Evolutionary conservation across 2,888 invertebrate genomes (phyloP).

Genomic region (Macrosoma leucophasiata): DNA sequence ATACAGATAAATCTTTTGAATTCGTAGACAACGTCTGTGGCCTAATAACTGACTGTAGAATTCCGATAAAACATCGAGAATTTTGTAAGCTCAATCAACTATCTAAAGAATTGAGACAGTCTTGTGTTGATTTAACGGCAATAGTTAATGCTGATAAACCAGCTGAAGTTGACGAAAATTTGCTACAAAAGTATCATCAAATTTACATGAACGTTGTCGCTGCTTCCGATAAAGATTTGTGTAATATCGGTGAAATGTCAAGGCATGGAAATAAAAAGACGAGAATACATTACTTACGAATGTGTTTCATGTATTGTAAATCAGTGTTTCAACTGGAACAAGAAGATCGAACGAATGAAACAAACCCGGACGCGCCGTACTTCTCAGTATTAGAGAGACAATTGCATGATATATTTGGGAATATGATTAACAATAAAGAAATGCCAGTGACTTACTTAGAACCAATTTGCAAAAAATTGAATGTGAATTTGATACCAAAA

Average conservation of each 20-base stretch:
- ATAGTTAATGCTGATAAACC: slow-evolving; percentile 40
- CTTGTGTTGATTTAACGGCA: slow-evolving; percentile 65
- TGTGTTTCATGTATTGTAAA: slow-evolving; percentile 76
- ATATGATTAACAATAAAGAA: slow-evolving; percentile 80
- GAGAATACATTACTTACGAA: slow-evolving; percentile 65
- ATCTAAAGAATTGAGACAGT: slow-evolving; percentile 60
- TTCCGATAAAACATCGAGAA: slow-evolving; percentile 67
- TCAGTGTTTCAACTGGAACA: slow-evolving; percentile 70
- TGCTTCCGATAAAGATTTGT: slow-evolving; percentile 64
- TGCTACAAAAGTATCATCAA: slow-evolving; percentile 62
- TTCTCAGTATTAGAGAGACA: slow-evolving; percentile 71
- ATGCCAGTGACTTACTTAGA: slow-evolving; percentile 82
- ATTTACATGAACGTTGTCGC: slow-evolving; percentile 69
- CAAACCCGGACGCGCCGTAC: slow-evolving; percentile 46
- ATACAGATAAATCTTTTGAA: slow-evolving; percentile 61
- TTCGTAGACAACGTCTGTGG: slow-evolving; percentile 63
- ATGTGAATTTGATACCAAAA: slow-evolving; percentile 84
- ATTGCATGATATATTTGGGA: slow-evolving; percentile 78
- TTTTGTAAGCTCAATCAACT: slow-evolving; percentile 66
- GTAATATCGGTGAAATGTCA: slow-evolving; percentile 55
- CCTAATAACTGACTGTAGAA: slow-evolving; percentile 59
- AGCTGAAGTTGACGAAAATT: slow-evolving; percentile 42
- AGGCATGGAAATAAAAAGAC: slow-evolving; percentile 53
- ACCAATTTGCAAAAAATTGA: slow-evolving; percentile 79
- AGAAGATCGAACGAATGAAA: slow-evolving; percentile 44